A percentile compares a stretch with the other conserved stretches of the same genome.
Conservation (phyloP, 2,888 invertebrate species). For the Schizotus pectinicornis region DNA sequence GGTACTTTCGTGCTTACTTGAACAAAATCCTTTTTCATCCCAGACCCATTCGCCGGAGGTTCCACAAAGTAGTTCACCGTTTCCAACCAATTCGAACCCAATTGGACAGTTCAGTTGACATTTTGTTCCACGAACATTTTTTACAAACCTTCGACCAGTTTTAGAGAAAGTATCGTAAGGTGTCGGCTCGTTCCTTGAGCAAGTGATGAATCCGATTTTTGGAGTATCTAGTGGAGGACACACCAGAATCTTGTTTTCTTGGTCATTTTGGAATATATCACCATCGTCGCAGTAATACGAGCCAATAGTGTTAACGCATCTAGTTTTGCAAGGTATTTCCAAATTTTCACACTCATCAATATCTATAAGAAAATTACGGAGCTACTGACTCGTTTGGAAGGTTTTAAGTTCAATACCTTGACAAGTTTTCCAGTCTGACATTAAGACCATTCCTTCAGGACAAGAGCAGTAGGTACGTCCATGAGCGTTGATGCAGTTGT, state of each 20-base stretch:
- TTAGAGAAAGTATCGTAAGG: constrained; percentile 34
- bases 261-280: constrained; percentile 28
- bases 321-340: constrained; percentile 56
- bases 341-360: constrained; percentile 69
- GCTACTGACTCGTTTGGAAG: neutral
- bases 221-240: constrained; percentile 59
- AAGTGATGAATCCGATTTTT: constrained; percentile 59
- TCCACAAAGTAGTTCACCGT: constrained; percentile 58
- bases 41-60: constrained; percentile 59
- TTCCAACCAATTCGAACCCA: constrained; percentile 57
- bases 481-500: constrained; percentile 65
- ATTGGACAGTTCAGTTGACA: constrained; percentile 60
- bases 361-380: constrained; percentile 54
- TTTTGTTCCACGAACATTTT: constrained; percentile 60
- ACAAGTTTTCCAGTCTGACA: constrained; percentile 53
- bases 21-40: constrained; percentile 58
- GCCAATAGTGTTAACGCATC: constrained; percentile 71
- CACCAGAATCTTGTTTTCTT: constrained; percentile 43
- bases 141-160: constrained; percentile 50
- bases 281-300: constrained; percentile 61
- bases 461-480: constrained; percentile 54
- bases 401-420: constrained; percentile 38
- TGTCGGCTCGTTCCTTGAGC: constrained; percentile 49
- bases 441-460: constrained; percentile 52
- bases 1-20: constrained; percentile 31